Evolutionary conservation across 2,888 invertebrate genomes (phyloP).

Genomic region (Cataglyphis livida): DNA sequence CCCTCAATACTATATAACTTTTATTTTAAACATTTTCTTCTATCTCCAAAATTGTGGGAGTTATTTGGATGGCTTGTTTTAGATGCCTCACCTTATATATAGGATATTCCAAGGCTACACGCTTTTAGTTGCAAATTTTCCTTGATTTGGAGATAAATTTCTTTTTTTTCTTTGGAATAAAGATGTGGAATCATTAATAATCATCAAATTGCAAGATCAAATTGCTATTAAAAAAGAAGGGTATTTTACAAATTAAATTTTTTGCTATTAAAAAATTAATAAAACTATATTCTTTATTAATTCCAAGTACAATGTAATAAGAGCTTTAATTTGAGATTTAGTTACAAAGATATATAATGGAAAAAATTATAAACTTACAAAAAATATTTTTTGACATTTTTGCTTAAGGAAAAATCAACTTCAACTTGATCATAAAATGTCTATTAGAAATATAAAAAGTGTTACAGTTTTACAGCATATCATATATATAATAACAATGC

Average conservation of each 20-base stretch:
- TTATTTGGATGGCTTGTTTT: too few relatives aligned
- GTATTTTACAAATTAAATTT: background rate
- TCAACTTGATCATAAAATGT: too few relatives aligned
- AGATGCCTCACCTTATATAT: background rate
- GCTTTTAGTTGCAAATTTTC: background rate
- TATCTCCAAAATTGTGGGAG: too few relatives aligned
- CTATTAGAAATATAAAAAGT: too few relatives aligned
- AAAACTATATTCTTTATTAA: background rate
- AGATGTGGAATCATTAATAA: background rate
- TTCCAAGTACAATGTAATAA: background rate
- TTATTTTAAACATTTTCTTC: too few relatives aligned
- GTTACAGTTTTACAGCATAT: too few relatives aligned
- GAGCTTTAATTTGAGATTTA: background rate
- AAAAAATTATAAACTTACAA: background rate
- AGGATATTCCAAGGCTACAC: background rate
- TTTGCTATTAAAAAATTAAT: background rate
- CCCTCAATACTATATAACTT: too few relatives aligned
- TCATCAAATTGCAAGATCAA: background rate
- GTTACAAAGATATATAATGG: background rate
- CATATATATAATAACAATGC: too few relatives aligned
- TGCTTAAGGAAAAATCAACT: too few relatives aligned
- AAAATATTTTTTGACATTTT: too few relatives aligned
- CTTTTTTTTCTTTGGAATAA: background rate
- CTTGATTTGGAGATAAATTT: background rate
- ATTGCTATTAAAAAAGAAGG: background rate